A percentile compares a stretch with the other conserved stretches of the same genome.
phyloP scores from a whole-genome alignment of 2,888 invertebrate genomes.

The Encarsia formosa region DNA sequence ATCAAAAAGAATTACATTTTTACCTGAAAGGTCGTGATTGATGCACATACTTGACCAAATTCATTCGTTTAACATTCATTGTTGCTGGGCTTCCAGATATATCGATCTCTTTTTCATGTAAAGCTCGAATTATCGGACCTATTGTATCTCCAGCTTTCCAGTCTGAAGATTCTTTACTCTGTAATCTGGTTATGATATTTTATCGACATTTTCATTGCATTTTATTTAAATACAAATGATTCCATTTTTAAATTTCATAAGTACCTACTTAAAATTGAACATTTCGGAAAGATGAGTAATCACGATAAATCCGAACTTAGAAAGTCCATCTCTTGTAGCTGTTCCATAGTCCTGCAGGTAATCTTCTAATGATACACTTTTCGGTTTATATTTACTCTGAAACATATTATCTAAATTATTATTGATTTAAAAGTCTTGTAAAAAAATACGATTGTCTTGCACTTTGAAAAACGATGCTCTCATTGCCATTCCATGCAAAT shows the following conservation, averaged over 20 bases:
- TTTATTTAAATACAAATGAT: no score
- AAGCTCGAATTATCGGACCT: slow-evolving; percentile 26
- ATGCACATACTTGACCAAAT: slow-evolving; percentile 11
- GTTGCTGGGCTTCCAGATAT: slow-evolving; percentile 8
- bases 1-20: not conserved
- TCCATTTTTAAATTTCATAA: no score
- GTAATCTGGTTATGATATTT: no score
- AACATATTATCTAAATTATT: not conserved
- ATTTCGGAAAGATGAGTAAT: slow-evolving; percentile 28
- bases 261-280: slow-evolving; percentile 32
- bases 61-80: slow-evolving; percentile 8
- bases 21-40: slow-evolving; percentile 30
- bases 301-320: slow-evolving; percentile 25
- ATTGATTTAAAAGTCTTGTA: not conserved
- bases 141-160: slow-evolving; percentile 24
- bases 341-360: slow-evolving; percentile 22
- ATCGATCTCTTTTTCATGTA: slow-evolving; percentile 12
- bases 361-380: slow-evolving; percentile 6
- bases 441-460: not conserved
- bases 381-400: slow-evolving; percentile 14
- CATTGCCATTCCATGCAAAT: slow-evolving; percentile 26
- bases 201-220: no score
- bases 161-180: slow-evolving; percentile 12
- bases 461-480: slow-evolving; percentile 22
- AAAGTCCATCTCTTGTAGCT: slow-evolving; percentile 3